Conservation (phyloP, 1,140 invertebrate species). For the Lordiphosa clarofinis region DNA sequence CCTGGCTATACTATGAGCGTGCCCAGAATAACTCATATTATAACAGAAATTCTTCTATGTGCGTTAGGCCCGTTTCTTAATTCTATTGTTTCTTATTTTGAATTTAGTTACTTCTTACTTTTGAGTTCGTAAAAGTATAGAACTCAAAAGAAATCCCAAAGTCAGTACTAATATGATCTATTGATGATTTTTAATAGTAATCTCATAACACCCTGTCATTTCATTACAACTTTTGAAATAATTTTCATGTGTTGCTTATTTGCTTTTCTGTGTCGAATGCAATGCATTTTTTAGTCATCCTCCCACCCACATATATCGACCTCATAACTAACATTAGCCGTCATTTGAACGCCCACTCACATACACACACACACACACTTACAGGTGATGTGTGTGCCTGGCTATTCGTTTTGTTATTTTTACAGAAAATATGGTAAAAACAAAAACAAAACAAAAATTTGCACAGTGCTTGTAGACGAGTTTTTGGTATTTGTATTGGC, state of each 20-base stretch:
- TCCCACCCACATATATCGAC: conserved; percentile 51
- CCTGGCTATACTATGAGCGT: too few relatives aligned
- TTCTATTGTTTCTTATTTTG: too few relatives aligned
- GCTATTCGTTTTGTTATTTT: conserved; percentile 61
- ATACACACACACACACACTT: conserved; percentile 7
- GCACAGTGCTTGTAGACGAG: conserved; percentile 16
- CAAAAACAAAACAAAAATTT: conserved; percentile 38
- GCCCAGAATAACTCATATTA: too few relatives aligned
- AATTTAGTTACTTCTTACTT: too few relatives aligned
- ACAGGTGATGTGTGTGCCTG: neutral
- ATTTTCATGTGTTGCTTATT: conserved; percentile 1
- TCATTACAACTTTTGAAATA: neutral
- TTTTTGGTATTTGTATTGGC: conserved; percentile 19
- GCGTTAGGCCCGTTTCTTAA: too few relatives aligned
- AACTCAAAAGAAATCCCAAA: too few relatives aligned
- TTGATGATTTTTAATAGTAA: too few relatives aligned
- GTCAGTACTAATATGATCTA: too few relatives aligned
- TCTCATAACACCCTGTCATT: too few relatives aligned
- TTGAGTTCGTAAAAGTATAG: too few relatives aligned
- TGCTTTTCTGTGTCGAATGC: conserved; percentile 67
- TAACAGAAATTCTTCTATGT: too few relatives aligned
- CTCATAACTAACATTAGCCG: conserved; percentile 53
- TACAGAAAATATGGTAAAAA: conserved; percentile 44
- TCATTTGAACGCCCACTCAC: conserved; percentile 44
- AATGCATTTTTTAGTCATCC: conserved; percentile 74